Evolutionary conservation across 2,888 invertebrate genomes (phyloP).

Genomic region (Aspidiotus destructor): DNA sequence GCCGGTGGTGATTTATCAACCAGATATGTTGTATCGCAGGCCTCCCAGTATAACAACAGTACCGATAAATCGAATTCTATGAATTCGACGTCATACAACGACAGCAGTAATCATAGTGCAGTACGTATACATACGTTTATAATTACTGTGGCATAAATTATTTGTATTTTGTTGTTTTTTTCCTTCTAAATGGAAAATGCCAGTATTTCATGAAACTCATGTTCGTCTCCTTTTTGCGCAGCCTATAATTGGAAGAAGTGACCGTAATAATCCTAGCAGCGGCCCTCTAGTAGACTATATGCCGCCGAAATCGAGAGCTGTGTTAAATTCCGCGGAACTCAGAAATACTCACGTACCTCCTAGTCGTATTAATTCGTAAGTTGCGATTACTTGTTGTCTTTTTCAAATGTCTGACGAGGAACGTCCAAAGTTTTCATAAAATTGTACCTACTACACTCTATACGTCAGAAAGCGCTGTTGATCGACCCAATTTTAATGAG

Average conservation of each 20-base stretch:
- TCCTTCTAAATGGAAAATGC: not conserved
- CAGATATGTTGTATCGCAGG: constrained; percentile 20
- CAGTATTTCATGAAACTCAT: not conserved
- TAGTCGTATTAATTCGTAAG: constrained; percentile 22
- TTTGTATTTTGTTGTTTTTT: not conserved
- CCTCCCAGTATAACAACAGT: constrained; percentile 20
- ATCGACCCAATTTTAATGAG: too few relatives aligned
- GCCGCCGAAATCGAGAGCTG: constrained; percentile 26
- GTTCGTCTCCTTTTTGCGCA: not conserved
- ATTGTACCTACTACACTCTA: too few relatives aligned
- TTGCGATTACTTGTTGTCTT: not conserved
- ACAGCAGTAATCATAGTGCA: constrained; percentile 11
- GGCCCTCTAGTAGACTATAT: constrained; percentile 22
- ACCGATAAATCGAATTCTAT: constrained; percentile 26
- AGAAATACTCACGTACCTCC: constrained; percentile 17
- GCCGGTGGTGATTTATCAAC: constrained; percentile 16
- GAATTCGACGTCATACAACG: constrained; percentile 16
- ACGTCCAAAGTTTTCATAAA: too few relatives aligned
- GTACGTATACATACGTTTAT: constrained; percentile 6
- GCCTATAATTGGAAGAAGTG: constrained; percentile 21
- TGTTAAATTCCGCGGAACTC: constrained; percentile 21
- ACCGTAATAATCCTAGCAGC: constrained; percentile 13
- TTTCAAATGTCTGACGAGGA: too few relatives aligned
- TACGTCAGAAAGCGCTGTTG: too few relatives aligned
- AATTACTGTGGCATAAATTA: not conserved